Conservation (phyloP, 2,113 vertebrate genomes). For the Ophthalmolycus amberensis region DNA sequence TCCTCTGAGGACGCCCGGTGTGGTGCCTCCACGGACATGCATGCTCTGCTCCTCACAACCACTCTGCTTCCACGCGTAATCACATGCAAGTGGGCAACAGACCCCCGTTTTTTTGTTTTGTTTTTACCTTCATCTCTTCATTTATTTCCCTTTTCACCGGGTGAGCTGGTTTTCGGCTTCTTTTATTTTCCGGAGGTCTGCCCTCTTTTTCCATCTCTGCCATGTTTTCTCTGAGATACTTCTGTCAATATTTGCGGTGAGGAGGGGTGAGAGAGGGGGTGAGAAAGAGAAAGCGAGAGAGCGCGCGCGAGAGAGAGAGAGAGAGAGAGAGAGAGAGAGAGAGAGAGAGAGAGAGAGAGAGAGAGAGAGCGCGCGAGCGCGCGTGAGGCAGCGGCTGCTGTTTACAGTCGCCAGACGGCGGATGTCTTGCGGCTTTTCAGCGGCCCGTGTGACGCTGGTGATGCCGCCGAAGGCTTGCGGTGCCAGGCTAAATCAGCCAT, state of each 20-base stretch:
- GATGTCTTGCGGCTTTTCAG: slow-evolving; percentile 80
- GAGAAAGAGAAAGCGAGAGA: slow-evolving; percentile 40
- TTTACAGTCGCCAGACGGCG: slow-evolving; percentile 84
- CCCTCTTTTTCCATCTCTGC: slow-evolving; percentile 99
- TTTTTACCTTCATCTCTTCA: slow-evolving; percentile 97
- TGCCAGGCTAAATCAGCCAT: slow-evolving; percentile 91
- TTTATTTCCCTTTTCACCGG: slow-evolving; percentile 99
- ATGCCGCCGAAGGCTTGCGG: slow-evolving; percentile 85
- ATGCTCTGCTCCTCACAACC: slow-evolving; percentile 73
- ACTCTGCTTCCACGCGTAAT: slow-evolving; percentile 75
- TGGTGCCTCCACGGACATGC: slow-evolving; percentile 81
- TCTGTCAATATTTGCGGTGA: slow-evolving; percentile 84
- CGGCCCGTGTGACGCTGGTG: slow-evolving; percentile 79
- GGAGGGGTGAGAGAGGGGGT: slow-evolving; percentile 45
- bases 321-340: slow-evolving; percentile 38
- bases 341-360: slow-evolving; percentile 47
- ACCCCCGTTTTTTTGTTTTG: slow-evolving; percentile 8
- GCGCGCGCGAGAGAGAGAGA: slow-evolving; percentile 22
- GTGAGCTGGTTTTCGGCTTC: slow-evolving; percentile 96
- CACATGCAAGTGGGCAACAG: slow-evolving; percentile 72
- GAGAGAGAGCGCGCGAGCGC: slow-evolving; percentile 50
- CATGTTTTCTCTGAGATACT: slow-evolving; percentile 90
- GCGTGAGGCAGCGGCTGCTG: slow-evolving; percentile 71
- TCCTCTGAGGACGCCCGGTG: slow-evolving; percentile 79
- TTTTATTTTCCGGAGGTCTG: slow-evolving; percentile 99